phyloP scores from a whole-genome alignment of 2,888 invertebrate species.

The Strigamia crassipes region DNA sequence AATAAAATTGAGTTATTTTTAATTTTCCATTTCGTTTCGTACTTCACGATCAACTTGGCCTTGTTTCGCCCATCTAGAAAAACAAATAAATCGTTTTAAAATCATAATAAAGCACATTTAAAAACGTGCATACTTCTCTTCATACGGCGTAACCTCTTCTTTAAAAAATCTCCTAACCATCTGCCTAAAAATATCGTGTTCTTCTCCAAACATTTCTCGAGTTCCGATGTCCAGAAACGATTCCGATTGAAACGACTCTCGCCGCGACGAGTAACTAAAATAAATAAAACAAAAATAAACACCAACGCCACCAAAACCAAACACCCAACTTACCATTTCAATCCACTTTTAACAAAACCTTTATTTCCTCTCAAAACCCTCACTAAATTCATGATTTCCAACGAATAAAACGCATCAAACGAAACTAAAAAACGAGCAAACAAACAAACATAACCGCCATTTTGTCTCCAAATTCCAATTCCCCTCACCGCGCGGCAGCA shows the following conservation, averaged over 20 bases:
- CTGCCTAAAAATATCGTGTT: slow-evolving; percentile 60
- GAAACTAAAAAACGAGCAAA: too few species aligned
- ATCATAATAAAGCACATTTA: not conserved
- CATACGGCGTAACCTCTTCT: slow-evolving; percentile 59
- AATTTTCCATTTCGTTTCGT: too few species aligned
- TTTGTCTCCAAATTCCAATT: not conserved
- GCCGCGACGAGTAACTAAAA: slow-evolving; percentile 50
- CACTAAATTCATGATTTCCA: too few species aligned
- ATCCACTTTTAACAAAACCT: too few species aligned
- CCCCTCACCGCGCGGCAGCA: not conserved
- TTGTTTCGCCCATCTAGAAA: not conserved
- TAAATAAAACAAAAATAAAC: too few species aligned
- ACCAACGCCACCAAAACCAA: too few species aligned
- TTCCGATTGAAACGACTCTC: slow-evolving; percentile 55
- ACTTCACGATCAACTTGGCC: too few species aligned
- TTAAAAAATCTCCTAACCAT: slow-evolving; percentile 58
- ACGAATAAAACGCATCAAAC: too few species aligned
- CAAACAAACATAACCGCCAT: too few species aligned
- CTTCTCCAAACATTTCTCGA: slow-evolving; percentile 58
- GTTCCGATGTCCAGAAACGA: slow-evolving; percentile 59
- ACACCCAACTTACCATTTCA: too few species aligned
- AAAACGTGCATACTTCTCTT: slow-evolving; percentile 54
- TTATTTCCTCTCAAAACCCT: too few species aligned
- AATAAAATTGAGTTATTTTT: too few species aligned
- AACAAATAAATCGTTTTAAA: not conserved